These are phyloP conservation scores for Kryphioiulus occultus DNA, from an alignment of 2,888 invertebrate species.

Conservation along the genomic window DNA sequence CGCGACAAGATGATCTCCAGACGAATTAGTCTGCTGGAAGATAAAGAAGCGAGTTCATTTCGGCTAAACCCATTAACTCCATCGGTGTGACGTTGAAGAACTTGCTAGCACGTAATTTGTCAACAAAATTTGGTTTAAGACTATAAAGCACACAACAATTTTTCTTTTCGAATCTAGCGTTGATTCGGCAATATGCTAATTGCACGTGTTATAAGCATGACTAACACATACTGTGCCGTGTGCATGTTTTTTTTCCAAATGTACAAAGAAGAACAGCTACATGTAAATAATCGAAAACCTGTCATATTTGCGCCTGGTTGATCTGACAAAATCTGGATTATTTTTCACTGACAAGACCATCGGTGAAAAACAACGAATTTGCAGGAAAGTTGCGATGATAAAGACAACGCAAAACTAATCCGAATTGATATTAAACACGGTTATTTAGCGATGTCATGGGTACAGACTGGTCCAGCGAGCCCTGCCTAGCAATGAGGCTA, in stretches of 20 bases:
- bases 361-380: neutral
- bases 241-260: too few relatives aligned
- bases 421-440: neutral
- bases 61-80: neutral
- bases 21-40: too few relatives aligned
- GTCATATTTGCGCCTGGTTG: too few relatives aligned
- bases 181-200: too few relatives aligned
- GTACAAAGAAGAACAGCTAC: too few relatives aligned
- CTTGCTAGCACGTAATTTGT: neutral
- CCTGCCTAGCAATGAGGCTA: neutral
- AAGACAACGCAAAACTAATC: neutral
- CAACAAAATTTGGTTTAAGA: neutral
- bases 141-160: neutral
- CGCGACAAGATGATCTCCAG: neutral
- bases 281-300: too few relatives aligned
- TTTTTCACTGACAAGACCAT: neutral
- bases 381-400: neutral
- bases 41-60: too few relatives aligned
- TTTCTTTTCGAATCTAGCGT: too few relatives aligned
- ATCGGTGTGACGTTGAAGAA: neutral
- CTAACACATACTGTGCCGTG: too few relatives aligned
- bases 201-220: too few relatives aligned
- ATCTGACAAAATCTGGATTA: neutral
- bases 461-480: neutral
- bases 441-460: conserved; percentile 13